phyloP scores from a whole-genome alignment of 2,888 invertebrate species.

The Campaea margaritaria region DNA sequence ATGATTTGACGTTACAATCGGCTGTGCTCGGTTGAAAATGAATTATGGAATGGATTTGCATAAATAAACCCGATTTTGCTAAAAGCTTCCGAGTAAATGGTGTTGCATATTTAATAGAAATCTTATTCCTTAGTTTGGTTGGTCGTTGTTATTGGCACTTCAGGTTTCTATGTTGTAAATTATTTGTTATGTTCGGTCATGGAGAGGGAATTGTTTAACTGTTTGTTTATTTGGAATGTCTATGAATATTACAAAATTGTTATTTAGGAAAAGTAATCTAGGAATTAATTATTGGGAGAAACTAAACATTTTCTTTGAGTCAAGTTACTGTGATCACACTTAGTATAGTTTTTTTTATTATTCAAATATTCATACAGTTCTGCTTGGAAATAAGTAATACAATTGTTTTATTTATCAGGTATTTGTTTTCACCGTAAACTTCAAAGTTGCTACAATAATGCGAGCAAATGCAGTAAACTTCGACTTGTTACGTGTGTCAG shows the following conservation, averaged over 20 bases:
- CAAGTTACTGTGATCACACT: too few relatives aligned
- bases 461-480: background rate
- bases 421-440: too few relatives aligned
- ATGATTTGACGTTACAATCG: slow-evolving; percentile 50
- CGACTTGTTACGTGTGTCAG: background rate
- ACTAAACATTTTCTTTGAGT: background rate
- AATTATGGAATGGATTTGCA: slow-evolving; percentile 59
- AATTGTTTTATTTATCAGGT: too few relatives aligned
- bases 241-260: slow-evolving; percentile 3
- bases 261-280: too few relatives aligned
- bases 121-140: slow-evolving; percentile 36
- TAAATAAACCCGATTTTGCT: slow-evolving; percentile 53
- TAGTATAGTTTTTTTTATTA: too few relatives aligned
- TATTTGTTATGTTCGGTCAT: slow-evolving; percentile 25
- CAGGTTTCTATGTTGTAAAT: slow-evolving; percentile 15
- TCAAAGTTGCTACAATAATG: too few relatives aligned
- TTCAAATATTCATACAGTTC: too few relatives aligned
- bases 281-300: too few relatives aligned
- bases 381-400: too few relatives aligned
- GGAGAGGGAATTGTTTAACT: slow-evolving; percentile 12
- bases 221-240: slow-evolving; percentile 11
- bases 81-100: slow-evolving; percentile 50
- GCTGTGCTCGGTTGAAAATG: slow-evolving; percentile 44
- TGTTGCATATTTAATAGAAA: slow-evolving; percentile 52
- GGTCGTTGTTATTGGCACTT: slow-evolving; percentile 35